Evolutionary conservation across 2,797 vertebrate genomes (phyloP).

Genomic region (Siniperca obscura): DNA sequence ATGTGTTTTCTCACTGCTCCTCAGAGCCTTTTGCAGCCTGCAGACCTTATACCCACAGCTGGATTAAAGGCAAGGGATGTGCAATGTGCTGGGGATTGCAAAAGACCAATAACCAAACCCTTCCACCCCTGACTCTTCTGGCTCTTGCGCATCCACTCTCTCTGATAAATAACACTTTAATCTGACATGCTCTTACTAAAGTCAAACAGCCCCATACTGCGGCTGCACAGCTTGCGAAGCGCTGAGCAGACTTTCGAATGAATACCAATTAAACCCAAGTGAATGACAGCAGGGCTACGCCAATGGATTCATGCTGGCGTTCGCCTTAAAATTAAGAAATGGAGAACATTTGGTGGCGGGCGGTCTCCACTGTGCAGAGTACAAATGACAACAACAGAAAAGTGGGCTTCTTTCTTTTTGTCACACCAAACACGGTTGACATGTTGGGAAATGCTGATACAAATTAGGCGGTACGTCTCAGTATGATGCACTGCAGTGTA

Average conservation of each 20-base stretch:
- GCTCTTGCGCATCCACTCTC: slow-evolving; percentile 51
- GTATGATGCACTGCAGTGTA: background rate
- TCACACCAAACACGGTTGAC: slow-evolving; percentile 34
- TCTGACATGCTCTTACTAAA: slow-evolving; percentile 70
- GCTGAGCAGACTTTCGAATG: slow-evolving; percentile 42
- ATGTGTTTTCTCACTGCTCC: slow-evolving; percentile 54
- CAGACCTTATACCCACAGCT: slow-evolving; percentile 47
- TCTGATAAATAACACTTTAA: slow-evolving; percentile 69
- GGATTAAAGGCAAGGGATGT: slow-evolving; percentile 59
- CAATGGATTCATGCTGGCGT: slow-evolving; percentile 38
- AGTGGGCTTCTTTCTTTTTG: slow-evolving; percentile 39
- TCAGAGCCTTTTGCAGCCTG: slow-evolving; percentile 56
- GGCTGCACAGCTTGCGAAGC: slow-evolving; percentile 53
- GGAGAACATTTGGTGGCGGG: slow-evolving; percentile 40
- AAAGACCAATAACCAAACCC: slow-evolving; percentile 54
- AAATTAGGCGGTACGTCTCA: slow-evolving; percentile 42
- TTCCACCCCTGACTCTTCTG: slow-evolving; percentile 14
- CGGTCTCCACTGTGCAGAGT: slow-evolving; percentile 19
- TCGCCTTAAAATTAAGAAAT: slow-evolving; percentile 46
- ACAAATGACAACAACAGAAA: slow-evolving; percentile 46
- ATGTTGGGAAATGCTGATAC: slow-evolving; percentile 34
- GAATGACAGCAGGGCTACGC: slow-evolving; percentile 39
- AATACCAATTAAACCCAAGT: slow-evolving; percentile 70
- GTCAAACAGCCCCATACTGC: slow-evolving; percentile 66
- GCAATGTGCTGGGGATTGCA: slow-evolving; percentile 45